Base-by-base conservation (phyloP, 2,888 invertebrate species). In the Scaptomyza caliginosa region DNA sequence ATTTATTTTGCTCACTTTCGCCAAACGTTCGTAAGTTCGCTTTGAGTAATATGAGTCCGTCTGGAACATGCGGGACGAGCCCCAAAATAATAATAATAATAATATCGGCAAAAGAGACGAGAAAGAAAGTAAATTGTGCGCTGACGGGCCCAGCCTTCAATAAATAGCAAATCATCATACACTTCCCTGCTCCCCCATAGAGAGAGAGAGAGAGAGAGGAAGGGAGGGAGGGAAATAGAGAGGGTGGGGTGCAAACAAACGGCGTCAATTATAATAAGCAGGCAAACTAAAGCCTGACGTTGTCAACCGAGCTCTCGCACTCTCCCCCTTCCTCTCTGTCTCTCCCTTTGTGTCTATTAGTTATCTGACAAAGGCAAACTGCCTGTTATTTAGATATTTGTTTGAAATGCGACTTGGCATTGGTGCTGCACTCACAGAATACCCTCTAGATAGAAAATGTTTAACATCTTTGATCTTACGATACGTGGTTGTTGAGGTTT, bases 91-190 rank as follows among this genome's bases (percentile, higher is more conserved):
- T n/a, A n/a, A n/a, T n/a, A n/a, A n/a, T n/a, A n/a, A n/a, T n/a
- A n/a, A n/a, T n/a, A n/a, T n/a, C n/a, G n/a, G n/a, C n/a, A n/a
- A 8, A 23, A 45, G 11, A 24, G 26, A 26, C 17, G 16, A 11
- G n/a, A 45, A 28, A 28, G 28, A 45, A 28, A 24, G 24, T 42
- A 19, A 45, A 19, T 7, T 7, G 26, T 32, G 28, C 34, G 32
- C 40, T 6, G 28, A 23, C 42, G 59, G 36, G 54, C 67, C 60
- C 54, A 50, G 67, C 59, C 67, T 45, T 67, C 40, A 46, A 46
- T 51, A 55, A 67, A 54, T 55, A 60, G 13, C 24, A 62, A 51
- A 54, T 43, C n/a, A 54, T 43, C n/a, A 50, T 43, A 43, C 40
- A 2, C 13, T 7, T 7, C 32, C 13, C 21, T 26, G 13, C 13